A percentile compares a stretch with the other conserved stretches of the same genome.
Conservation (phyloP, 2,113 vertebrate species). For the Myanophis thanlyinensis region DNA sequence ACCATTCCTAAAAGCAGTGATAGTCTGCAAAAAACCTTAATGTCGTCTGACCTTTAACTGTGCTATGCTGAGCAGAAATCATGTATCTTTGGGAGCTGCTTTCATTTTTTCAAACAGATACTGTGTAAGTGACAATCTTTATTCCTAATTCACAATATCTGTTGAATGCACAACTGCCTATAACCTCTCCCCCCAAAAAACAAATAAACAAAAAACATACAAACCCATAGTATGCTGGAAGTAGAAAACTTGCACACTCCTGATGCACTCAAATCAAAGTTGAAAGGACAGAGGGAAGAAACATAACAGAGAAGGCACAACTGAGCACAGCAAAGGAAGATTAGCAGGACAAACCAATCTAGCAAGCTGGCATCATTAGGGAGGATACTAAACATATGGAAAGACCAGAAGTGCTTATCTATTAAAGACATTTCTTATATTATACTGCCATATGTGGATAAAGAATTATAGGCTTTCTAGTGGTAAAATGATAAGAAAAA, state of each 20-base stretch:
- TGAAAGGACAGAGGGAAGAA: neutral
- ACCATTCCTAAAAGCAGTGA: neutral
- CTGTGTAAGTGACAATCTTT: neutral
- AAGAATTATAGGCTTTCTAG: neutral
- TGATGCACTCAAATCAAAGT: neutral
- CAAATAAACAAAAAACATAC: neutral
- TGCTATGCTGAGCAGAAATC: neutral
- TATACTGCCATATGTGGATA: neutral
- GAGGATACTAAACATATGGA: neutral
- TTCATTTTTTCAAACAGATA: neutral
- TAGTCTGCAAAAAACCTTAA: neutral
- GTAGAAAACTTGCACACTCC: neutral
- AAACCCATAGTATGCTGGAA: neutral
- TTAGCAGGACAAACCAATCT: neutral
- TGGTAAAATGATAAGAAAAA: neutral
- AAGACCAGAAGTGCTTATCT: neutral
- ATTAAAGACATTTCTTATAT: neutral
- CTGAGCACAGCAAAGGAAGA: neutral
- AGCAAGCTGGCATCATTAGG: neutral
- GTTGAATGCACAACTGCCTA: neutral
- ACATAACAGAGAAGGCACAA: neutral
- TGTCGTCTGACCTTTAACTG: neutral
- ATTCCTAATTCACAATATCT: neutral
- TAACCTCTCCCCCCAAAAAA: neutral
- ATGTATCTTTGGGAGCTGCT: neutral